Evolutionary conservation across 53 echinoderm and acorn worm species (phyloP).

Genomic region (Patiria pectinifera): DNA sequence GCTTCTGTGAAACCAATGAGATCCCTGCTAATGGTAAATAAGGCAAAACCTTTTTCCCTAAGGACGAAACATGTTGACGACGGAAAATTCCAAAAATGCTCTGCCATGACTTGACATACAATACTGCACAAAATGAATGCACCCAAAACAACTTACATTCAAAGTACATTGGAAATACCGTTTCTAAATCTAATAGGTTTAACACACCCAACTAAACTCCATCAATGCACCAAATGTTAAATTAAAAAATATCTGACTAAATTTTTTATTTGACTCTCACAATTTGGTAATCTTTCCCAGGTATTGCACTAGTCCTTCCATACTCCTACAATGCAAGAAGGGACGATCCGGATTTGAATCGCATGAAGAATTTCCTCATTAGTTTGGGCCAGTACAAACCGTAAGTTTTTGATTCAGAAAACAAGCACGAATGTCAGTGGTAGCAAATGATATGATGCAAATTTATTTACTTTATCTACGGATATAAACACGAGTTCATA

Average conservation of each 20-base stretch:
- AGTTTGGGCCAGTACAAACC: slow-evolving; percentile 57
- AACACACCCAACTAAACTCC: too few species aligned
- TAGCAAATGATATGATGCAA: too few species aligned
- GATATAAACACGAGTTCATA: too few species aligned
- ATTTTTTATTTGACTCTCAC: not conserved
- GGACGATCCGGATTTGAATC: slow-evolving; percentile 71
- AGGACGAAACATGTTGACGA: too few species aligned
- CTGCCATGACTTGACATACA: not conserved
- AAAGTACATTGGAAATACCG: too few species aligned
- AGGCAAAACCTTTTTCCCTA: not conserved
- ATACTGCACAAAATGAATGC: not conserved
- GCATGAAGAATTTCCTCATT: slow-evolving; percentile 65
- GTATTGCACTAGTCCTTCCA: slow-evolving; percentile 89
- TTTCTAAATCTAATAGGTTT: too few species aligned
- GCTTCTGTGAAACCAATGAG: slow-evolving; percentile 70
- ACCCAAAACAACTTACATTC: too few species aligned
- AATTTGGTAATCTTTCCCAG: slow-evolving; percentile 41
- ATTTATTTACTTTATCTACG: too few species aligned
- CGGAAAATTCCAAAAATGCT: too few species aligned
- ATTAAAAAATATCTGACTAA: not conserved
- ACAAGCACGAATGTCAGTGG: not conserved
- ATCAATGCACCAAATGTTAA: too few species aligned
- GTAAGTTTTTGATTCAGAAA: not conserved
- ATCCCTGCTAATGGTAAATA: slow-evolving; percentile 69
- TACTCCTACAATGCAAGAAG: slow-evolving; percentile 70